Conservation (phyloP, 1,140 invertebrate species). For the Camponotus pennsylvanicus region DNA sequence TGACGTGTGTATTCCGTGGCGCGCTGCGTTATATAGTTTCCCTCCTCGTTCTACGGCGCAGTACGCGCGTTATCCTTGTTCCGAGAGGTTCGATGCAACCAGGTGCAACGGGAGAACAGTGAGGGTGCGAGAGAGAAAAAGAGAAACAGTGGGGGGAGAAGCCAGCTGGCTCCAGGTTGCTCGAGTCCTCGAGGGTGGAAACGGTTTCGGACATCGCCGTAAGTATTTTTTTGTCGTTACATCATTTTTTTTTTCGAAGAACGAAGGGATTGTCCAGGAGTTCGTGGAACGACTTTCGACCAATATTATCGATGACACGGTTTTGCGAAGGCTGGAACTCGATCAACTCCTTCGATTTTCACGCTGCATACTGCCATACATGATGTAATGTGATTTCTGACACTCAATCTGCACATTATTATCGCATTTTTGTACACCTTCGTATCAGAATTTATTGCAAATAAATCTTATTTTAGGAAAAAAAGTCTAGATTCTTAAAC, state of each 20-base stretch:
- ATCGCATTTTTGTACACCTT: neutral
- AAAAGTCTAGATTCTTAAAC: neutral
- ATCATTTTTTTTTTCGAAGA: neutral
- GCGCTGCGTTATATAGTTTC: constrained; percentile 63
- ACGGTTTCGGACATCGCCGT: constrained; percentile 28
- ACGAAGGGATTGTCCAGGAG: neutral
- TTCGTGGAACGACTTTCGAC: neutral
- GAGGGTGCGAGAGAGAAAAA: constrained; percentile 29
- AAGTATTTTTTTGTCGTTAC: constrained; percentile 48
- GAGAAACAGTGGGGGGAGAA: constrained; percentile 36
- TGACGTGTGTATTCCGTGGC: constrained; percentile 67
- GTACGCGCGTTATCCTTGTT: constrained; percentile 53
- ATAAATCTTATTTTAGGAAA: neutral
- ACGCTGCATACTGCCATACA: neutral
- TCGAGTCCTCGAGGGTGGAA: constrained; percentile 60
- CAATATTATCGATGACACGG: constrained; percentile 22
- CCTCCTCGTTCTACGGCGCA: constrained; percentile 45
- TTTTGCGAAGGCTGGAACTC: neutral
- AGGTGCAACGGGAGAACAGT: constrained; percentile 42
- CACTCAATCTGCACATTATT: neutral
- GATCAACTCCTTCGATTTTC: constrained; percentile 46
- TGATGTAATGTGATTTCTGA: neutral
- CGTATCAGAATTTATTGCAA: neutral
- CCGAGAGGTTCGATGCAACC: constrained; percentile 57
- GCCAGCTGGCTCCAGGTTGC: constrained; percentile 53